Evolutionary conservation across 2,797 vertebrate genomes (phyloP).

Genomic region (Argya squamiceps): DNA sequence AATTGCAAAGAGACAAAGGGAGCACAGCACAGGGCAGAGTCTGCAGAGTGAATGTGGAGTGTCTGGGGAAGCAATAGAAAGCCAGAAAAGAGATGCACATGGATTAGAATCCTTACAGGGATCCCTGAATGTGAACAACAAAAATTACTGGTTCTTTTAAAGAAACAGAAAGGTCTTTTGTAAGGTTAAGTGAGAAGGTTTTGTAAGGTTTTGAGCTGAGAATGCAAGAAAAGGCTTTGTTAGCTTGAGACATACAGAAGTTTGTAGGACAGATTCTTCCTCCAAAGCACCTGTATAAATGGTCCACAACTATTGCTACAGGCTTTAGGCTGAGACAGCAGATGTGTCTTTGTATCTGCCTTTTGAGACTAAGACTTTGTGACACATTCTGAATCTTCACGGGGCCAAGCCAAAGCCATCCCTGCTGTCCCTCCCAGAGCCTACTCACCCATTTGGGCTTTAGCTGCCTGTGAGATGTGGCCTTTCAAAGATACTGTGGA

Average conservation of each 20-base stretch:
- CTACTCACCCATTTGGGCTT: background rate
- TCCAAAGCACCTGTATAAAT: background rate
- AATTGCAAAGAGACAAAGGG: background rate
- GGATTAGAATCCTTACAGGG: background rate
- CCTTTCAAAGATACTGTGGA: background rate
- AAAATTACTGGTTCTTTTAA: background rate
- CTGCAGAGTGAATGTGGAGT: background rate
- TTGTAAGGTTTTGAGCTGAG: background rate
- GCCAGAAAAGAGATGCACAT: background rate
- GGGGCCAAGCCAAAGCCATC: conserved; percentile 24
- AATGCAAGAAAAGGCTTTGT: background rate
- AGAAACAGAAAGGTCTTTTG: background rate
- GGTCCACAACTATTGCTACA: background rate
- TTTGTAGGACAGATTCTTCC: background rate
- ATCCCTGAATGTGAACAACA: background rate
- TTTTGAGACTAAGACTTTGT: conserved; percentile 27
- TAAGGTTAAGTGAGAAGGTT: background rate
- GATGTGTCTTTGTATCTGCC: background rate
- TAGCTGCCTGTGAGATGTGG: background rate
- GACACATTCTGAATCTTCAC: conserved; percentile 24
- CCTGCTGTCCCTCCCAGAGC: conserved; percentile 11
- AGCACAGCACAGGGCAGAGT: background rate
- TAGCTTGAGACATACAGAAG: background rate
- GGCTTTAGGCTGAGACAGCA: background rate
- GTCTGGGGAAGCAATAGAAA: background rate